These are phyloP conservation scores for Caenorhabditis briggsae DNA, from an alignment of 1,140 invertebrate genomes.

Conservation along the genomic window DNA sequence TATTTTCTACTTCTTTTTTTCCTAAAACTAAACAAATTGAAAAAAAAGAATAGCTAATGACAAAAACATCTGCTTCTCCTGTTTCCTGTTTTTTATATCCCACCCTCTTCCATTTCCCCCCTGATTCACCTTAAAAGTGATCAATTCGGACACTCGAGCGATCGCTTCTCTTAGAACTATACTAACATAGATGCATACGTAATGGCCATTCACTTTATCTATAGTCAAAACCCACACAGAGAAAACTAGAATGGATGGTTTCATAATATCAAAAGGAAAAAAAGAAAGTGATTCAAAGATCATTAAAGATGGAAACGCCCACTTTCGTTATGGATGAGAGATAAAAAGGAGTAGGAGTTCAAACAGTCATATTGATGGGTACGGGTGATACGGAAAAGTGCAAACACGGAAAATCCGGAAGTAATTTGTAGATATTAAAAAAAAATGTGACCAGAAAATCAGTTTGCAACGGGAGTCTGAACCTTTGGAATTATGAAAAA, in stretches of 20 bases:
- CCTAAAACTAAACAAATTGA: too few relatives aligned
- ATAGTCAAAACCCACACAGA: neutral
- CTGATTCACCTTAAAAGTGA: too few relatives aligned
- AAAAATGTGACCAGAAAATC: neutral
- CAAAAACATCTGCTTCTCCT: too few relatives aligned
- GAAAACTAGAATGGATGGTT: conserved; percentile 2
- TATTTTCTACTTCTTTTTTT: too few relatives aligned
- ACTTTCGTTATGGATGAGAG: neutral
- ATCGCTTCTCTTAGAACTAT: too few relatives aligned
- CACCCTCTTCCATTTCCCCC: too few relatives aligned
- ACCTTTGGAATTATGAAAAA: neutral
- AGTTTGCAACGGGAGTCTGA: neutral
- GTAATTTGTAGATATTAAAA: neutral
- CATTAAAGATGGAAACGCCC: conserved; percentile 30
- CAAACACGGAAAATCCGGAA: neutral
- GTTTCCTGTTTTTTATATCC: too few relatives aligned
- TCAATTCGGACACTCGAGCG: too few relatives aligned
- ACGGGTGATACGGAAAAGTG: neutral
- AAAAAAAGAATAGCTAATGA: too few relatives aligned
- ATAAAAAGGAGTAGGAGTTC: neutral
- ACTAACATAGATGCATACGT: too few relatives aligned
- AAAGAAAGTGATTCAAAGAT: conserved; percentile 46
- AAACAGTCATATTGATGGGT: neutral
- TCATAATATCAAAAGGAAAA: neutral
- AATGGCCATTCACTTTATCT: too few relatives aligned